Evolutionary conservation across 2,113 vertebrate genomes (phyloP).

Genomic region (Alectura lathami): DNA sequence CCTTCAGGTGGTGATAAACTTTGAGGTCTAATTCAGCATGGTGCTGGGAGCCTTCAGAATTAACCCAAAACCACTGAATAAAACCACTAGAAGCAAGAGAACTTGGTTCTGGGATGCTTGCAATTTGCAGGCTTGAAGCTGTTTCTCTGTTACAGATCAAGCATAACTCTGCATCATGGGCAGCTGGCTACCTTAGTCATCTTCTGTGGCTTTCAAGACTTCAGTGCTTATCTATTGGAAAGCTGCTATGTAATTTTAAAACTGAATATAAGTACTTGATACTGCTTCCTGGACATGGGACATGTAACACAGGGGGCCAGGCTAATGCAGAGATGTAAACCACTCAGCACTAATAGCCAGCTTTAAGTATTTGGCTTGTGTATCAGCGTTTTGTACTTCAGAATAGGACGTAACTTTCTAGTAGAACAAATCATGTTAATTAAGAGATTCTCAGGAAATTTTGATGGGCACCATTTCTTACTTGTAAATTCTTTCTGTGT

Average conservation of each 20-base stretch:
- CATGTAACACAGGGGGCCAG: neutral
- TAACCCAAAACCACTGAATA: neutral
- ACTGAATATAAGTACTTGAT: neutral
- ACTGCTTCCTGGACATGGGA: neutral
- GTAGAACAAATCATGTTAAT: neutral
- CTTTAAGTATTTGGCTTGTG: neutral
- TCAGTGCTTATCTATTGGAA: neutral
- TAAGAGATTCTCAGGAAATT: neutral
- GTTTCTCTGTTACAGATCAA: neutral
- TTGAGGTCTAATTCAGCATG: neutral
- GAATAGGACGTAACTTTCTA: neutral
- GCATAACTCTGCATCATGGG: neutral
- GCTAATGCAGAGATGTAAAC: accelerated
- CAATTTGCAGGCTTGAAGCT: neutral
- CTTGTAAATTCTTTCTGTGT: neutral
- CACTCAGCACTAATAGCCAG: neutral
- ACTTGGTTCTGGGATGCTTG: too few species aligned
- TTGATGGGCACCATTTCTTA: neutral
- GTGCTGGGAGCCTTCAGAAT: neutral
- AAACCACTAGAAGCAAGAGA: neutral
- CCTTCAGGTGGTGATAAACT: neutral
- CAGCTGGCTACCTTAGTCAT: neutral
- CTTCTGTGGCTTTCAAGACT: neutral
- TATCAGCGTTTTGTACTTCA: neutral
- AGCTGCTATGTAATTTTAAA: neutral